These are phyloP conservation scores for Otis tarda DNA, from an alignment of 2,113 vertebrate genomes.

Conservation along the genomic window DNA sequence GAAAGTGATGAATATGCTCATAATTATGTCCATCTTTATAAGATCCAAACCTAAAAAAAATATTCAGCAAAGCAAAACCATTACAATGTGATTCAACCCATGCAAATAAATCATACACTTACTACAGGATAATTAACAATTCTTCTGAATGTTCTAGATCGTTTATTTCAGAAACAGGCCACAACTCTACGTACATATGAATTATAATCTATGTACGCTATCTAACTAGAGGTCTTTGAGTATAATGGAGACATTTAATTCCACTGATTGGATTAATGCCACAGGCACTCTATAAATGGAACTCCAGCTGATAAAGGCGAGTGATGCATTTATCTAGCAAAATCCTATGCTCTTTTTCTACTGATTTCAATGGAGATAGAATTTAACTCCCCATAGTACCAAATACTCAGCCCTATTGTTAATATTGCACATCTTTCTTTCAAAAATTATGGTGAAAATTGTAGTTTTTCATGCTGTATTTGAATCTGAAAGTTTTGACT, in stretches of 20 bases:
- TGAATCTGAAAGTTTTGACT: background rate
- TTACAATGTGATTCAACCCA: background rate
- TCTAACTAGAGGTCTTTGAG: background rate
- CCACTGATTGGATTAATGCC: background rate
- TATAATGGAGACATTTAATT: background rate
- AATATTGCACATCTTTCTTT: background rate
- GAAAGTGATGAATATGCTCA: constrained; percentile 73
- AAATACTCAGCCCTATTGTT: background rate
- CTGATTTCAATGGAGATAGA: background rate
- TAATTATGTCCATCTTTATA: constrained; percentile 77
- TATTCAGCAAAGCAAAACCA: constrained; percentile 13
- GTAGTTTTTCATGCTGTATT: background rate
- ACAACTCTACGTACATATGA: background rate
- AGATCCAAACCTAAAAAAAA: constrained; percentile 76
- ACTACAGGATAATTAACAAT: background rate
- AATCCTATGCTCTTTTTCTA: background rate
- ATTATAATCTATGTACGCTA: background rate
- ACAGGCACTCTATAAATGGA: background rate
- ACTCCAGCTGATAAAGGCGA: background rate
- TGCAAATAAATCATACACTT: background rate
- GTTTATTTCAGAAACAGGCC: background rate
- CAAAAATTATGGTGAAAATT: background rate
- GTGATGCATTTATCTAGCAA: background rate
- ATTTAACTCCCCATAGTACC: background rate
- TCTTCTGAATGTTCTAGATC: background rate